Conservation (phyloP, 2,113 vertebrate genomes). For the Corythaeola cristata region DNA sequence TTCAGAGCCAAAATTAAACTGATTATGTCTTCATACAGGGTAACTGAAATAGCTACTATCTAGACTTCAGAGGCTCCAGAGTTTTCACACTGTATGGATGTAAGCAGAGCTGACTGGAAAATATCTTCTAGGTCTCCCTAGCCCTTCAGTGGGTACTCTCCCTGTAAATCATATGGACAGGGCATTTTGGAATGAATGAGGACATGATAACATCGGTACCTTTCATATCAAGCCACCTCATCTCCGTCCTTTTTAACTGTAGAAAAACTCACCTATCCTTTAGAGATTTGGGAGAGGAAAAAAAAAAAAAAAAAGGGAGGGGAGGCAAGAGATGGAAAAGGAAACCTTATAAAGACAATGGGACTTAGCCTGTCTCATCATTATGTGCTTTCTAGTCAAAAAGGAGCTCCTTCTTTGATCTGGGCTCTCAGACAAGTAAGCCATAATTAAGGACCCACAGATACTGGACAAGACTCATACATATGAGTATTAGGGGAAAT, state of each 20-base stretch:
- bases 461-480: background rate
- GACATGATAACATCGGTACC: background rate
- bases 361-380: background rate
- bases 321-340: background rate
- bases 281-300: background rate
- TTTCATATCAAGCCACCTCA: background rate
- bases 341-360: background rate
- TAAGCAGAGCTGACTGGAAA: background rate
- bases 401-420: background rate
- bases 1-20: background rate
- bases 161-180: fast-evolving
- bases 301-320: no score
- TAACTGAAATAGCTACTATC: background rate
- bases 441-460: background rate
- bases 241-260: background rate
- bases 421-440: background rate
- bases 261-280: background rate
- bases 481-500: background rate
- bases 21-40: background rate
- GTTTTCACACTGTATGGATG: background rate
- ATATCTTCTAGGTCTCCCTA: background rate
- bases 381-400: background rate
- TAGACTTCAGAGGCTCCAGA: background rate
- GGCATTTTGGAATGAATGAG: background rate
- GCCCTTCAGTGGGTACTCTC: background rate